Conservation (phyloP, 2,113 vertebrate species). For the Malurus melanocephalus region DNA sequence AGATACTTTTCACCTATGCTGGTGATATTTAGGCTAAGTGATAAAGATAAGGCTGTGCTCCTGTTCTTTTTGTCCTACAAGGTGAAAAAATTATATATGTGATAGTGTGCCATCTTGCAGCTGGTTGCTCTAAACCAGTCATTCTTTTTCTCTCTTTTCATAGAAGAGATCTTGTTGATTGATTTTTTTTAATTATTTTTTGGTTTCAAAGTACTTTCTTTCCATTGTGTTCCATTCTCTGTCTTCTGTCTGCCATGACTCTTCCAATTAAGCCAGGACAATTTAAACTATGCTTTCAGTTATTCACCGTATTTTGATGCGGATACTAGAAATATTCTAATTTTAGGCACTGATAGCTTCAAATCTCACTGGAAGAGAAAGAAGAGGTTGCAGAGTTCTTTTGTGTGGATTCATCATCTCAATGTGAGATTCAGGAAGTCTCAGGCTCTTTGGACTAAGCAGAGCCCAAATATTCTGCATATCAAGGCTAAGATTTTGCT, state of each 20-base stretch:
- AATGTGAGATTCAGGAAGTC: not conserved
- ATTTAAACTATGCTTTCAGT: not conserved
- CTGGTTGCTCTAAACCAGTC: not conserved
- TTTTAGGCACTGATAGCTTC: not conserved
- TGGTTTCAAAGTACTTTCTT: not conserved
- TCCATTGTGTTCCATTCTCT: not conserved
- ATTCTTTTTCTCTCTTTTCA: not conserved
- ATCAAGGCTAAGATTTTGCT: not conserved
- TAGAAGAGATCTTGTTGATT: not conserved
- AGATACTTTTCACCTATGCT: not conserved
- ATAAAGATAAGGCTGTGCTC: not conserved
- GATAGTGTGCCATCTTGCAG: not conserved
- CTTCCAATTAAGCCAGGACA: not conserved
- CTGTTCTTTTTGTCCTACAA: not conserved
- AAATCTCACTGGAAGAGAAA: not conserved
- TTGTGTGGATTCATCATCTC: not conserved
- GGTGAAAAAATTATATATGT: not conserved
- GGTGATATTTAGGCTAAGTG: not conserved
- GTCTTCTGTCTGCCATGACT: not conserved
- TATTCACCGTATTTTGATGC: not conserved
- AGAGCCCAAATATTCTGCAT: not conserved
- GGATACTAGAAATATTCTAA: not conserved
- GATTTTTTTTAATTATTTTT: not conserved
- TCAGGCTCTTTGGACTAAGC: not conserved
- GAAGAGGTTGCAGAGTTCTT: not conserved